Percentiles rank a stretch among this genome's conserved stretches.
Conservation (phyloP, 2,113 vertebrate species). For the Osmerus eperlanus region DNA sequence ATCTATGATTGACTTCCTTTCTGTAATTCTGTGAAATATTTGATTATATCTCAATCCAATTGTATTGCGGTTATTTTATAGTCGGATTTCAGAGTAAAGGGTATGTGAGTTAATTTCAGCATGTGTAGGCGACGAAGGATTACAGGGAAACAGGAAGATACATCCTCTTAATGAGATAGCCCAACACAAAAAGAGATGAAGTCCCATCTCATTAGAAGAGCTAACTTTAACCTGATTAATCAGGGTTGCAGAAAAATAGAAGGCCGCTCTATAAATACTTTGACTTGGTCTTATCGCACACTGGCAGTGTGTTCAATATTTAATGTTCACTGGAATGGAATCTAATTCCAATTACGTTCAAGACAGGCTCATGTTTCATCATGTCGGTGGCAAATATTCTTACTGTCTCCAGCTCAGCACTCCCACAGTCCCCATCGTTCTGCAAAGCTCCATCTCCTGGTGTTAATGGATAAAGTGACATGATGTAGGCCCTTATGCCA, state of each 20-base stretch:
- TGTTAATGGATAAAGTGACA: too few species aligned
- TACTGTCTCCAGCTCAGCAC: neutral
- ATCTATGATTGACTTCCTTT: too few species aligned
- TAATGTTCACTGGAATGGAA: constrained; percentile 26
- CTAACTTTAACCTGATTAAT: constrained; percentile 18
- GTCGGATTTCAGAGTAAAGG: too few species aligned
- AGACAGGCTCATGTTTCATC: constrained; percentile 30
- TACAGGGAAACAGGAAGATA: neutral
- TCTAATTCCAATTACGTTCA: constrained; percentile 16
- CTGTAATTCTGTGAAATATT: too few species aligned
- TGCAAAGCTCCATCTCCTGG: too few species aligned
- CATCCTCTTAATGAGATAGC: neutral
- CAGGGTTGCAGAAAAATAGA: constrained; percentile 11
- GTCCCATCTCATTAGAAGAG: constrained; percentile 5
- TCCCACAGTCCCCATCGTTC: too few species aligned
- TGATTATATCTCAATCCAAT: too few species aligned
- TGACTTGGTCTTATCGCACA: constrained; percentile 16
- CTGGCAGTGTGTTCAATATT: constrained; percentile 29
- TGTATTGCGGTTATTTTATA: too few species aligned
- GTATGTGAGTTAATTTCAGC: too few species aligned
- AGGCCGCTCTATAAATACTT: constrained; percentile 28
- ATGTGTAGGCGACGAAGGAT: too few species aligned
- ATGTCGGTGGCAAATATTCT: constrained; percentile 13
- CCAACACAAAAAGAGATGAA: neutral
- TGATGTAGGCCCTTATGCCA: too few species aligned